phyloP scores from a whole-genome alignment of 2,113 vertebrate genomes.

The Martes martes region DNA sequence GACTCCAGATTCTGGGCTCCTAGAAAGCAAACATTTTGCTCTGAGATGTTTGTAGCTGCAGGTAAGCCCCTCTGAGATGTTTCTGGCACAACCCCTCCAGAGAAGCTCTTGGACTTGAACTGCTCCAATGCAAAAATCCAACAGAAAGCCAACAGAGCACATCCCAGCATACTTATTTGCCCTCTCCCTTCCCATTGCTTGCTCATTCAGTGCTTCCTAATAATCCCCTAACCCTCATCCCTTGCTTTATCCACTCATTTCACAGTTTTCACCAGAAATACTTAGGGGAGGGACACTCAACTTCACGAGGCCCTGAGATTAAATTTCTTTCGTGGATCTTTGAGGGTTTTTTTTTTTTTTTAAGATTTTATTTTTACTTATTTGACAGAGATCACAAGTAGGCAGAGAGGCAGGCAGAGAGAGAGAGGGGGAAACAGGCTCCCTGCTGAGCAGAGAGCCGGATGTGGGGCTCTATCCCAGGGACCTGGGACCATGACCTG shows the following conservation, averaged over 20 bases:
- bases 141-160: background rate
- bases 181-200: background rate
- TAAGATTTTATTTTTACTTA: too few species aligned
- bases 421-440: too few species aligned
- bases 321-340: background rate
- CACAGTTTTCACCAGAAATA: background rate
- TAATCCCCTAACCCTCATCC: background rate
- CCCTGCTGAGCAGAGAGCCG: too few species aligned
- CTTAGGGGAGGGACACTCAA: background rate
- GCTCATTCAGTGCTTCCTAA: background rate
- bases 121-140: background rate
- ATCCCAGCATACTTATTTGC: background rate
- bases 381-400: too few species aligned
- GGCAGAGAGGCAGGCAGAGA: too few species aligned
- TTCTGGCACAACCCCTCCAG: background rate
- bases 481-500: too few species aligned
- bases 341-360: background rate
- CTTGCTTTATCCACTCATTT: background rate
- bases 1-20: background rate
- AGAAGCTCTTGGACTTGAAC: background rate
- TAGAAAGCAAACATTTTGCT: background rate
- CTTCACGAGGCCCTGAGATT: background rate
- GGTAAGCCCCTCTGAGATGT: background rate
- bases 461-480: too few species aligned
- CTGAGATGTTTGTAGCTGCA: background rate